Percentiles rank a stretch among this genome's conserved stretches.
Evolutionary conservation across 2,797 vertebrate genomes (phyloP).

Genomic region (Thunnus albacares): DNA sequence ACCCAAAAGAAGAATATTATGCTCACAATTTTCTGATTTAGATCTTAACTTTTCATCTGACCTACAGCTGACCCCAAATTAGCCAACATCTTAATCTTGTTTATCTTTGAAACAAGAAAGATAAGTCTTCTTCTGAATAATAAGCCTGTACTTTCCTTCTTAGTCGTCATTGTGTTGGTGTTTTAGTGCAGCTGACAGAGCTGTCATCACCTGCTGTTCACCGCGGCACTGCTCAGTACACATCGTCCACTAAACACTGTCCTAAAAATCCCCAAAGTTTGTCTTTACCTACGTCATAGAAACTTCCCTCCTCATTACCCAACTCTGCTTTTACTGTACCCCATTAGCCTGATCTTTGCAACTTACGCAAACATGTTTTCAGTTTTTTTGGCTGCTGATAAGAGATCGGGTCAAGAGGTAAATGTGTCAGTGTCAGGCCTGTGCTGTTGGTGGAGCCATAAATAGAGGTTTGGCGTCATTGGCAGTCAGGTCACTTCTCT

Average conservation of each 20-base stretch:
- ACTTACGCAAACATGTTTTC: slow-evolving; percentile 24
- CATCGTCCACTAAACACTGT: background rate
- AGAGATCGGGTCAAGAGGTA: slow-evolving; percentile 50
- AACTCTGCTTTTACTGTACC: background rate
- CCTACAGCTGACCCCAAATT: background rate
- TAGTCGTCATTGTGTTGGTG: background rate
- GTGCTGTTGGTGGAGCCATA: slow-evolving; percentile 54
- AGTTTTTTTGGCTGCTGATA: slow-evolving; percentile 34
- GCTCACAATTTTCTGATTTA: background rate
- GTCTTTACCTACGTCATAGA: background rate
- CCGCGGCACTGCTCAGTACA: background rate
- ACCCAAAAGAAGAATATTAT: background rate
- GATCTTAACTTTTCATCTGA: background rate
- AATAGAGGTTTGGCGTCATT: slow-evolving; percentile 68
- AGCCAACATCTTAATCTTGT: background rate
- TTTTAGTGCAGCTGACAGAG: slow-evolving; percentile 14
- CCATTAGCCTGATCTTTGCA: slow-evolving; percentile 4
- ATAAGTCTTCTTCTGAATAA: background rate
- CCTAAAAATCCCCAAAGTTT: background rate
- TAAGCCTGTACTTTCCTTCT: background rate
- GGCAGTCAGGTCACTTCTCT: slow-evolving; percentile 72
- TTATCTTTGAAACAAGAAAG: background rate
- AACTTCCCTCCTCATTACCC: background rate
- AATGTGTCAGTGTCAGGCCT: slow-evolving; percentile 60
- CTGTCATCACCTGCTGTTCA: slow-evolving; percentile 43